phyloP scores from a whole-genome alignment of 2,888 invertebrate genomes.

The Watsonalla cultraria region DNA sequence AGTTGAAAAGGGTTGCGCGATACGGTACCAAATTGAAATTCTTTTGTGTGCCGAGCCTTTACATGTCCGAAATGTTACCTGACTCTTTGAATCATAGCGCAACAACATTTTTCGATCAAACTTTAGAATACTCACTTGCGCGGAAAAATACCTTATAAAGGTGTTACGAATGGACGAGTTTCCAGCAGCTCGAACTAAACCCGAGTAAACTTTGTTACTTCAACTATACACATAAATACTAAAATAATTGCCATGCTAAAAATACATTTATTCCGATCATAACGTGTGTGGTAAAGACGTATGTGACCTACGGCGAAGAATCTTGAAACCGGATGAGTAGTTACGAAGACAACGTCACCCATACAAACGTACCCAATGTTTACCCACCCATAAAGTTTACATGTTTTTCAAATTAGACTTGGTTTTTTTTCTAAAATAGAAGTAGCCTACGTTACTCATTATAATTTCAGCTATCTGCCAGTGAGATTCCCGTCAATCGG shows the following conservation, averaged over 20 bases:
- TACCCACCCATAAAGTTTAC: too few species aligned
- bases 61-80: slow-evolving; percentile 69
- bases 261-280: too few species aligned
- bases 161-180: slow-evolving; percentile 18
- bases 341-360: too few species aligned
- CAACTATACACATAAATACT: background rate
- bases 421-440: too few species aligned
- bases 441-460: too few species aligned
- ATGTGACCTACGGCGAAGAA: too few species aligned
- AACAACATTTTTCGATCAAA: slow-evolving; percentile 53
- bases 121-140: slow-evolving; percentile 33
- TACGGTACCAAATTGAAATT: slow-evolving; percentile 75
- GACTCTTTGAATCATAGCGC: slow-evolving; percentile 51
- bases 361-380: too few species aligned
- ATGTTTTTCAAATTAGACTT: too few species aligned
- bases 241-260: background rate
- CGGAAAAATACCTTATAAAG: slow-evolving; percentile 9
- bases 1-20: slow-evolving; percentile 70
- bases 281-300: too few species aligned
- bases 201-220: background rate
- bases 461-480: too few species aligned
- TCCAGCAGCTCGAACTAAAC: slow-evolving; percentile 2
- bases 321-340: too few species aligned
- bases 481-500: too few species aligned
- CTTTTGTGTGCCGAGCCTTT: slow-evolving; percentile 68